Evolutionary conservation across 2,888 invertebrate genomes (phyloP).

Genomic region (Rhagonycha fulva): DNA sequence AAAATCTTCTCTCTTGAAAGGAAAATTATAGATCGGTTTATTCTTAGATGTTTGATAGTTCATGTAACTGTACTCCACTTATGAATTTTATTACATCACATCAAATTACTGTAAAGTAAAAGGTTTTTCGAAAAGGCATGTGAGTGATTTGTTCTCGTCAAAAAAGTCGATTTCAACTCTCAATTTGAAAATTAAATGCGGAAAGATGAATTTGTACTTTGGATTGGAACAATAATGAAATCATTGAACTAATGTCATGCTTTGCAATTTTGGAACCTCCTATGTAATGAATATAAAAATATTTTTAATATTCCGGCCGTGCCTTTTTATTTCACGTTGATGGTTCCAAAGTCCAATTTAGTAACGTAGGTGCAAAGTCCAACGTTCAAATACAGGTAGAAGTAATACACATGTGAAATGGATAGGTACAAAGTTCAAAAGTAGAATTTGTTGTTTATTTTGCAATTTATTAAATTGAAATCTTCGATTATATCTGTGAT

Average conservation of each 20-base stretch:
- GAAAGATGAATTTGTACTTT: background rate
- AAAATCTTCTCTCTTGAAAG: background rate
- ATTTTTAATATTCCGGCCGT: conserved; percentile 7
- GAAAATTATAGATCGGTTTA: background rate
- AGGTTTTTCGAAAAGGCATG: no score
- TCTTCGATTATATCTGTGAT: background rate
- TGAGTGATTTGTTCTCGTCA: no score
- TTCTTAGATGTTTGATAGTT: background rate
- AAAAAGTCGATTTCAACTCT: background rate
- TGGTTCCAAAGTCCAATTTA: conserved; percentile 19
- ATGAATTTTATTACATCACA: background rate
- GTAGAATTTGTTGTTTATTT: conserved; percentile 2
- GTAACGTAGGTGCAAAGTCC: conserved; percentile 41
- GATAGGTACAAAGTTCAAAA: conserved; percentile 16
- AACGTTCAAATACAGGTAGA: conserved; percentile 39
- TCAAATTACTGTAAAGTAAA: background rate
- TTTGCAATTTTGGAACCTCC: background rate
- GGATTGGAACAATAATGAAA: background rate
- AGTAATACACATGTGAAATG: conserved; percentile 24
- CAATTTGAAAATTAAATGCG: background rate
- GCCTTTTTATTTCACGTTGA: conserved; percentile 12
- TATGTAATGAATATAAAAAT: background rate
- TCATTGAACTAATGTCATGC: background rate
- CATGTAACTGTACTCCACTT: background rate
- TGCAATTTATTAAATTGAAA: background rate